A percentile compares a stretch with the other conserved stretches of the same genome.
These are phyloP conservation scores for Linnaemya tessellans DNA, from an alignment of 2,888 invertebrate species.

Conservation along the genomic window DNA sequence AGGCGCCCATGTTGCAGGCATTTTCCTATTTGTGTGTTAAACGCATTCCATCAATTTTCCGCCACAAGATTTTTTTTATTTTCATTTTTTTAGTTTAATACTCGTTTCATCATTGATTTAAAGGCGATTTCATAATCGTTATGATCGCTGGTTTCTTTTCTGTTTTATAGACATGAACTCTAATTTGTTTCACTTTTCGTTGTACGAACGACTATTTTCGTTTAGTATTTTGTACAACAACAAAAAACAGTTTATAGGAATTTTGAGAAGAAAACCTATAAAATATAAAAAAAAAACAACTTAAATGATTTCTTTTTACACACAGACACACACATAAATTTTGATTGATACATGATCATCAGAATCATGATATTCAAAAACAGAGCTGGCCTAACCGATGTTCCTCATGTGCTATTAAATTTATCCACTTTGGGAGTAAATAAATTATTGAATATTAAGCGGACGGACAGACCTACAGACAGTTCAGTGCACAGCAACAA, in stretches of 20 bases:
- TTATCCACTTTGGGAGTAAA: too few relatives aligned
- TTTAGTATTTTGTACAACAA: constrained; percentile 8
- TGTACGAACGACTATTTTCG: not conserved
- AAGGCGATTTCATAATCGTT: constrained; percentile 62
- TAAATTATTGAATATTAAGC: too few relatives aligned
- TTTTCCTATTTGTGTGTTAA: constrained; percentile 65
- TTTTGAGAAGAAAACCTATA: constrained; percentile 27
- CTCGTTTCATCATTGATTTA: constrained; percentile 57
- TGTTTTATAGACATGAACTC: constrained; percentile 29
- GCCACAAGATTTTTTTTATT: constrained; percentile 11
- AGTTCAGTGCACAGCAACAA: too few relatives aligned
- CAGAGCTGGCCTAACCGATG: constrained; percentile 29
- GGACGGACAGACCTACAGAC: too few relatives aligned
- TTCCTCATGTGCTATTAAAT: not conserved
- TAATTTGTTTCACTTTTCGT: constrained; percentile 11
- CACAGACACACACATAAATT: constrained; percentile 16
- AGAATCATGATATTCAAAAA: constrained; percentile 37
- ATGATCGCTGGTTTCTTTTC: constrained; percentile 45
- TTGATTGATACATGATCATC: constrained; percentile 68
- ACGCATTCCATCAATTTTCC: constrained; percentile 66
- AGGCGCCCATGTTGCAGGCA: constrained; percentile 65
- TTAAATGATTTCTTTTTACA: constrained; percentile 54
- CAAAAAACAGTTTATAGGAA: constrained; percentile 21
- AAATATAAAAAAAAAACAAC: constrained; percentile 40
- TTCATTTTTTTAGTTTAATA: constrained; percentile 32